These are phyloP conservation scores for Cygnus olor DNA, from an alignment of 2,797 vertebrate genomes.

Conservation along the genomic window DNA sequence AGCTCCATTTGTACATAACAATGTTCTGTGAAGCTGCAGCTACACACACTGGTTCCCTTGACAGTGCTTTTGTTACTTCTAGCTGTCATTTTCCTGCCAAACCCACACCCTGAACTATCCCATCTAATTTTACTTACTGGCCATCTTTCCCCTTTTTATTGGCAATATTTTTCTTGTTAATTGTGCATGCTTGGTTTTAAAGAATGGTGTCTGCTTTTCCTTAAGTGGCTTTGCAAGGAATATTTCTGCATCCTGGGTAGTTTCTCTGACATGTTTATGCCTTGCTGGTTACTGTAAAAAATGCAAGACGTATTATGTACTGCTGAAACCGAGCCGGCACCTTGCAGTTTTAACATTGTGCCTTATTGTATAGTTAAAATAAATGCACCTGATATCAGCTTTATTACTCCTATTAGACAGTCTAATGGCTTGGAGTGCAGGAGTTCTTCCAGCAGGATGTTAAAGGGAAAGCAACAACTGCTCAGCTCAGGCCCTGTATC, in stretches of 20 bases:
- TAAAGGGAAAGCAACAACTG: slow-evolving; percentile 37
- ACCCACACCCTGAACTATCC: slow-evolving; percentile 13
- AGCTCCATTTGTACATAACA: not conserved
- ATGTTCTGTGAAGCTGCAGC: not conserved
- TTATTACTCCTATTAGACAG: slow-evolving; percentile 49
- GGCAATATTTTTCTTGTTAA: slow-evolving; percentile 71
- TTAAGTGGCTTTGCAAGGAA: slow-evolving; percentile 42
- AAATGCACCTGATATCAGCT: slow-evolving; percentile 63
- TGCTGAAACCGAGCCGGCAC: slow-evolving; percentile 33
- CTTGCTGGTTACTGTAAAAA: slow-evolving; percentile 67
- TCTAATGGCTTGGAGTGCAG: slow-evolving; percentile 38
- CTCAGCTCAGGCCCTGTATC: not conserved
- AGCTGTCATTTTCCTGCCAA: slow-evolving; percentile 38
- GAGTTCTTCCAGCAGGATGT: slow-evolving; percentile 3
- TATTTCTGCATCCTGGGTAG: slow-evolving; percentile 66
- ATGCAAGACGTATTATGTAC: slow-evolving; percentile 45
- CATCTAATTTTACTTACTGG: slow-evolving; percentile 65
- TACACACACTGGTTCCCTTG: not conserved
- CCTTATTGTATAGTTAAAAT: slow-evolving; percentile 65
- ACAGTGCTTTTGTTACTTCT: slow-evolving; percentile 34
- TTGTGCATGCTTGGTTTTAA: slow-evolving; percentile 58
- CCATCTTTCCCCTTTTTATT: slow-evolving; percentile 66
- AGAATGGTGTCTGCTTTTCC: slow-evolving; percentile 46
- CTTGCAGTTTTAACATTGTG: slow-evolving; percentile 51
- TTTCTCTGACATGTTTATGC: slow-evolving; percentile 72